A percentile compares a stretch with the other conserved stretches of the same genome.
Conservation (phyloP, 1,140 invertebrate genomes). For the Amphibalanus amphitrite region DNA sequence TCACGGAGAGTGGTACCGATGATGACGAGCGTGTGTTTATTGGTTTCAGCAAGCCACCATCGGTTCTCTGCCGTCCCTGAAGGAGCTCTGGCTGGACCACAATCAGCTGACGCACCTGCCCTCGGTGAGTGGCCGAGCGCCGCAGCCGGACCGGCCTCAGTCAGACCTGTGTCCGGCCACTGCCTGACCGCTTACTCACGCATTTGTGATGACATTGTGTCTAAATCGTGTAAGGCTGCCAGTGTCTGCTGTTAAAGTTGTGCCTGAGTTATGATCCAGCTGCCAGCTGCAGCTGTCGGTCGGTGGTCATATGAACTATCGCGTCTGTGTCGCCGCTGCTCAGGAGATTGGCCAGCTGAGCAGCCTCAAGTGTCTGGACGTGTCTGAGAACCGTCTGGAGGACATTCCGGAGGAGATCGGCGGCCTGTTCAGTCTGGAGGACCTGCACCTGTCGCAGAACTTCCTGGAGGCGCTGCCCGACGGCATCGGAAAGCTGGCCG, state of each 20-base stretch:
- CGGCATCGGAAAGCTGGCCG: conserved; percentile 65
- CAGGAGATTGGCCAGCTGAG: conserved; percentile 75
- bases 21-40: conserved; percentile 12
- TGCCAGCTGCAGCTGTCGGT: too few relatives aligned
- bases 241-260: too few relatives aligned
- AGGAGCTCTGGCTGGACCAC: conserved; percentile 96
- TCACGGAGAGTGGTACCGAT: too few relatives aligned
- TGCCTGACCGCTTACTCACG: too few relatives aligned
- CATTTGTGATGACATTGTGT: too few relatives aligned
- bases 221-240: too few relatives aligned
- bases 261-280: too few relatives aligned
- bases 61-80: conserved; percentile 73
- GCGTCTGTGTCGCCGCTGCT: conserved; percentile 69
- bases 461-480: conserved; percentile 82
- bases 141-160: too few relatives aligned
- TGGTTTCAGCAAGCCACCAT: conserved; percentile 72
- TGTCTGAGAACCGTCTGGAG: conserved; percentile 85
- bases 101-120: conserved; percentile 89
- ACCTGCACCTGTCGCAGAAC: conserved; percentile 93
- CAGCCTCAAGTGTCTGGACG: conserved; percentile 77
- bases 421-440: conserved; percentile 75
- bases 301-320: too few relatives aligned
- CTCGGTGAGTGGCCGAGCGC: conserved; percentile 36
- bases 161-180: too few relatives aligned
- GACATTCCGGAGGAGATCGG: conserved; percentile 87